phyloP scores from a whole-genome alignment of 2,113 vertebrate species.

The Astur gentilis region DNA sequence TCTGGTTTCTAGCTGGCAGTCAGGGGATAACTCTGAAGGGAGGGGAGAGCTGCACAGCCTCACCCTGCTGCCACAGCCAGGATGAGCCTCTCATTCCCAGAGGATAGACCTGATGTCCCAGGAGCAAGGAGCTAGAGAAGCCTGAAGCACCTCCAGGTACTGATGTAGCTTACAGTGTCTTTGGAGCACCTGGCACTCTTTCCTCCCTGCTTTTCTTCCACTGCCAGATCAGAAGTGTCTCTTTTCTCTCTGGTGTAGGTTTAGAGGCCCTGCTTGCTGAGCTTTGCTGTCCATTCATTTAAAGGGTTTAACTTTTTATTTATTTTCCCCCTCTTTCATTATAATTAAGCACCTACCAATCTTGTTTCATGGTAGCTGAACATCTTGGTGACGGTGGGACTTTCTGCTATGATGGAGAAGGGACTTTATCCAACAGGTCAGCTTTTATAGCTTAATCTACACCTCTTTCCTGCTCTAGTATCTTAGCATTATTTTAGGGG shows the following conservation, averaged over 20 bases:
- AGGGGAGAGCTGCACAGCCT: not conserved
- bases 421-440: not conserved
- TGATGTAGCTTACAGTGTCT: not conserved
- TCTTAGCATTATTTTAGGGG: not conserved
- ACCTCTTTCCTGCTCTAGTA: not conserved
- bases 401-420: not conserved
- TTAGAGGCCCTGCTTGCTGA: not conserved
- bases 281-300: not conserved
- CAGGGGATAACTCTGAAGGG: not conserved
- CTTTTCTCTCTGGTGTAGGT: not conserved
- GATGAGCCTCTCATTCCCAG: fast-evolving
- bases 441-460: not conserved
- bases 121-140: not conserved
- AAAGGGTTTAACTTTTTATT: not conserved
- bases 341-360: not conserved
- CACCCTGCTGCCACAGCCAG: not conserved
- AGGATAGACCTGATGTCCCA: not conserved
- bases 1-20: slow-evolving; percentile 9
- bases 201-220: not conserved
- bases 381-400: fast-evolving
- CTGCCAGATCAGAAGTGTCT: not conserved
- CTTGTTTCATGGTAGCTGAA: not conserved
- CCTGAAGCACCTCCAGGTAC: not conserved
- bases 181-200: not conserved
- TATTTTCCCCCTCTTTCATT: not conserved